Percentiles rank a stretch among this genome's conserved stretches.
These are phyloP conservation scores for Lophochroa leadbeateri DNA, from an alignment of 2,113 vertebrate species.

Conservation along the genomic window DNA sequence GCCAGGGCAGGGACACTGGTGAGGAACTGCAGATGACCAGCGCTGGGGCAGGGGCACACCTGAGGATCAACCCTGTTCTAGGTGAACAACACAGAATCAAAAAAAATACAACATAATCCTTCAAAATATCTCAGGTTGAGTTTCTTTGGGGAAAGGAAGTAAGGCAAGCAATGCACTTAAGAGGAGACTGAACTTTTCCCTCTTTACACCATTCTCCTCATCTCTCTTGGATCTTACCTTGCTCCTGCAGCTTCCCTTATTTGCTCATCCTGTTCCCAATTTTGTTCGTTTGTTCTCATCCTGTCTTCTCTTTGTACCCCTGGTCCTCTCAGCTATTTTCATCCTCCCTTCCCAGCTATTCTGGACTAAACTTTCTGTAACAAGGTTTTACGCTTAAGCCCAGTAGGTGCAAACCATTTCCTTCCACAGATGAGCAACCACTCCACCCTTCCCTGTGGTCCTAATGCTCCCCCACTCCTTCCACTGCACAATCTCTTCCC, in stretches of 20 bases:
- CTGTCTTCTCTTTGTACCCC: not conserved
- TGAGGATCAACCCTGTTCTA: not conserved
- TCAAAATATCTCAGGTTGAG: not conserved
- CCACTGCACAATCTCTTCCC: not conserved
- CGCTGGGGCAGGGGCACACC: not conserved
- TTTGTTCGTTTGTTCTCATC: not conserved
- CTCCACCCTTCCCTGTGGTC: not conserved
- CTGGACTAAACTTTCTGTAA: not conserved
- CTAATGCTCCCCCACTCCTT: not conserved
- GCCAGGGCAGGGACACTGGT: not conserved
- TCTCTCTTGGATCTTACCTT: not conserved
- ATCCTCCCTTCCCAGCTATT: not conserved
- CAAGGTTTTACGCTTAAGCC: not conserved
- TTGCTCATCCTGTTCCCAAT: not conserved
- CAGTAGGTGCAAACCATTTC: not conserved
- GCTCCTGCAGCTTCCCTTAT: not conserved
- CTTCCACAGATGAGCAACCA: not conserved
- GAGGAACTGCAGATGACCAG: not conserved
- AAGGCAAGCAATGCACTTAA: not conserved
- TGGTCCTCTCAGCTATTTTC: not conserved
- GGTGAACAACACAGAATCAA: not conserved
- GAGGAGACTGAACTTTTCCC: not conserved
- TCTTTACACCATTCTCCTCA: not conserved
- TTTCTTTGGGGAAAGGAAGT: not conserved
- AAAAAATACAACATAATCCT: not conserved